Evolutionary conservation across 1,140 invertebrate species (phyloP).

Genomic region (Drosophila asahinai): DNA sequence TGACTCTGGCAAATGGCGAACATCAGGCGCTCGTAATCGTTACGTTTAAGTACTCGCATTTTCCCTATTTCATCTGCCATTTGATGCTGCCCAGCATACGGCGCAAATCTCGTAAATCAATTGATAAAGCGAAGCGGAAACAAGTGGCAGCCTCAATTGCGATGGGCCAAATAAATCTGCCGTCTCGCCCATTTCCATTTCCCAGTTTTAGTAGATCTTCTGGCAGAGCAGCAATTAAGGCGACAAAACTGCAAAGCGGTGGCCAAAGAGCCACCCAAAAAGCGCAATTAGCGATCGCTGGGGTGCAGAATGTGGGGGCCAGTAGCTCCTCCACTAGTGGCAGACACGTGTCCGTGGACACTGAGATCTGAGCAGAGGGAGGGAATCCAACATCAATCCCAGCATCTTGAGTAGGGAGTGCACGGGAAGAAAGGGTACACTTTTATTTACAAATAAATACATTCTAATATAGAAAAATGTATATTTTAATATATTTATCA

Average conservation of each 20-base stretch:
- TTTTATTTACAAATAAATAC: too few species aligned
- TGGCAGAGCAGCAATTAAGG: conserved; percentile 63
- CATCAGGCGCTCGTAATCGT: conserved; percentile 66
- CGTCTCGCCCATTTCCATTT: conserved; percentile 40
- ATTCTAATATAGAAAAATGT: neutral
- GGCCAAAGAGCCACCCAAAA: conserved; percentile 40
- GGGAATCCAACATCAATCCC: conserved; percentile 30
- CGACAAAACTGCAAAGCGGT: conserved; percentile 77
- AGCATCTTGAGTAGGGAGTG: conserved; percentile 4
- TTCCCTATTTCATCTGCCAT: conserved; percentile 38
- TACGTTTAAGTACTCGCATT: conserved; percentile 43
- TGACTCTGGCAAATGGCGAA: conserved; percentile 63
- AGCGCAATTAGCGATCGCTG: conserved; percentile 70
- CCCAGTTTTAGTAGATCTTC: conserved; percentile 55
- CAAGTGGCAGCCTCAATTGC: conserved; percentile 81
- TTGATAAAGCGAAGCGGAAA: conserved; percentile 84
- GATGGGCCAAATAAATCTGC: conserved; percentile 75
- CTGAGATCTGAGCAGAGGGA: conserved; percentile 43
- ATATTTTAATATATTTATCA: too few species aligned
- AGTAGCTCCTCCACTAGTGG: neutral
- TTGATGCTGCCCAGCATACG: conserved; percentile 5
- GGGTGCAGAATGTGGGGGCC: conserved; percentile 2
- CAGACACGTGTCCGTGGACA: conserved; percentile 56
- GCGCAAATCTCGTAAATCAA: conserved; percentile 78
- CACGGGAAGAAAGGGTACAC: conserved; percentile 15